A percentile compares a stretch with the other conserved stretches of the same genome.
Conservation (phyloP, 1,140 invertebrate species). For the Zaprionus nigranus region DNA sequence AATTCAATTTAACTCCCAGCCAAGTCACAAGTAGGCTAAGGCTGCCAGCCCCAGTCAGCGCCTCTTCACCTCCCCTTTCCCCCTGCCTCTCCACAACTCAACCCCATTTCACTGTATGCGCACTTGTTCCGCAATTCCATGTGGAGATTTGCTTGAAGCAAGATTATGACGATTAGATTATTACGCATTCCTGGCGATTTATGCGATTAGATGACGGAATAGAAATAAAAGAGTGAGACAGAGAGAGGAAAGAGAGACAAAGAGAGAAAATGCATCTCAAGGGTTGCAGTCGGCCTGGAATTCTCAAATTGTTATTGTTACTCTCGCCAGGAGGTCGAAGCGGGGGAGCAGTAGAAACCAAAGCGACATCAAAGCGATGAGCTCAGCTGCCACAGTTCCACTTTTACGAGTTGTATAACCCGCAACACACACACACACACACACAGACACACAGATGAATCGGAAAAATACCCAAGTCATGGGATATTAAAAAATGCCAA, state of each 20-base stretch:
- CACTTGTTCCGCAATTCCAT: conserved; percentile 34
- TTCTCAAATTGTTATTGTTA: conserved; percentile 64
- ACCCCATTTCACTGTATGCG: background rate
- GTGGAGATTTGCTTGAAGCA: conserved; percentile 61
- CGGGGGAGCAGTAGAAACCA: conserved; percentile 4
- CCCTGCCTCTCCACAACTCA: background rate
- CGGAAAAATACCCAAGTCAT: conserved; percentile 64
- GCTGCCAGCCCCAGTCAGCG: background rate
- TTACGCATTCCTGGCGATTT: conserved; percentile 79
- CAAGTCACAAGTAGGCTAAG: conserved; percentile 62
- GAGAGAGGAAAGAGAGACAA: background rate
- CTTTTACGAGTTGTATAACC: conserved; percentile 55
- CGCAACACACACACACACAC: conserved; percentile 20
- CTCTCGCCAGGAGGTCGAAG: background rate
- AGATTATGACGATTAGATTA: conserved; percentile 80
- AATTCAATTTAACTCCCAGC: conserved; percentile 59
- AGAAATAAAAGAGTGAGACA: conserved; percentile 51
- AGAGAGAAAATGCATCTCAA: conserved; percentile 30
- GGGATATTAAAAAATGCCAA: conserved; percentile 77
- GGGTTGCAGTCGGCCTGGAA: conserved; percentile 35
- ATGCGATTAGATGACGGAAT: conserved; percentile 65
- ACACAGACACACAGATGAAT: conserved; percentile 7
- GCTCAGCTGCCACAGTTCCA: conserved; percentile 65
- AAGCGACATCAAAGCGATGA: conserved; percentile 58
- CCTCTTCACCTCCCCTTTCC: background rate